phyloP scores from a whole-genome alignment of 1,140 invertebrate species.

The Olivierus martensii region DNA sequence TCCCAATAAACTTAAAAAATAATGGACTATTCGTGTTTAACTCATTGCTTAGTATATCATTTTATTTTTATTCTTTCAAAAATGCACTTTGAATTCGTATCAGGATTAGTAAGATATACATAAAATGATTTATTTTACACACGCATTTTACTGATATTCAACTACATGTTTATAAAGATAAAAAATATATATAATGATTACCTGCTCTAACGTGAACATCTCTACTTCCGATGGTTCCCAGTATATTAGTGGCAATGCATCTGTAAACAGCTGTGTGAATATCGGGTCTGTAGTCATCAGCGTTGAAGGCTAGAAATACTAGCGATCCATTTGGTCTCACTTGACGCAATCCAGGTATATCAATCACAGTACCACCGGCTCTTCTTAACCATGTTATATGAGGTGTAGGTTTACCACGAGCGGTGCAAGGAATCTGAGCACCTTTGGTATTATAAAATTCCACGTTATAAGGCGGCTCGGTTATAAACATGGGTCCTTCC shows the following conservation, averaged over 20 bases:
- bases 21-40: no score
- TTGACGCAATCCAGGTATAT: slow-evolving; percentile 73
- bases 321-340: slow-evolving; percentile 30
- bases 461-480: slow-evolving; percentile 75
- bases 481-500: slow-evolving; percentile 70
- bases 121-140: no score
- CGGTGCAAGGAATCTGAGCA: slow-evolving; percentile 78
- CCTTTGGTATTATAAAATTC: slow-evolving; percentile 90
- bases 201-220: slow-evolving; percentile 88
- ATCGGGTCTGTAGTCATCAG: slow-evolving; percentile 19
- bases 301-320: slow-evolving; percentile 25
- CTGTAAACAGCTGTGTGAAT: slow-evolving; percentile 41
- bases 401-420: slow-evolving; percentile 59
- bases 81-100: no score
- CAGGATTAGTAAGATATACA: no score
- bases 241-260: slow-evolving; percentile 72
- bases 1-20: no score
- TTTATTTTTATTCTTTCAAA: no score
- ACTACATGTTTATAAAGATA: no score
- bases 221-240: slow-evolving; percentile 75
- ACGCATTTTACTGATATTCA: no score
- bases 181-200: slow-evolving; percentile 25
- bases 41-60: no score
- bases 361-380: slow-evolving; percentile 74
- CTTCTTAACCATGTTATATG: slow-evolving; percentile 45